Conservation (phyloP, 1,140 invertebrate species). For the Drosophila burlai region DNA sequence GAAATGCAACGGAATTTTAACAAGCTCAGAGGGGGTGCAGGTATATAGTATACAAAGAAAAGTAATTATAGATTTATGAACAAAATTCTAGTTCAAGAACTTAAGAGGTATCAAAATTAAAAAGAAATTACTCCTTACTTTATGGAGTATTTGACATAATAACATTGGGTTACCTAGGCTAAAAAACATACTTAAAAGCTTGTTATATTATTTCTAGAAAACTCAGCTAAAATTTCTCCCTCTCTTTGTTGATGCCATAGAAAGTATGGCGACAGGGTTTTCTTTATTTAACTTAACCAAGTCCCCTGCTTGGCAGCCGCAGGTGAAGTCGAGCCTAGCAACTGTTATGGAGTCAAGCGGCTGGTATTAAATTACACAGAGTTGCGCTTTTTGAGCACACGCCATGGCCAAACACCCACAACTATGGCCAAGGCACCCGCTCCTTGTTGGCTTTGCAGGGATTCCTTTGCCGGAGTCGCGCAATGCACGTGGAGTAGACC, state of each 20-base stretch:
- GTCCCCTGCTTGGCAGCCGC: constrained; percentile 14
- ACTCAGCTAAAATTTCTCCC: neutral
- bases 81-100: no score
- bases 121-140: neutral
- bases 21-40: constrained; percentile 10
- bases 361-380: constrained; percentile 65
- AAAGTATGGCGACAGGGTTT: constrained; percentile 53
- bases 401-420: constrained; percentile 45
- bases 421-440: constrained; percentile 5
- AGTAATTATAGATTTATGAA: neutral
- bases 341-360: constrained; percentile 46
- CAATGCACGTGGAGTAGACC: constrained; percentile 30
- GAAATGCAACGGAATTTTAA: constrained; percentile 20
- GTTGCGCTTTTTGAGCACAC: constrained; percentile 59
- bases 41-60: no score
- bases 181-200: neutral
- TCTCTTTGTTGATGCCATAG: constrained; percentile 49
- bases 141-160: neutral
- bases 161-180: neutral
- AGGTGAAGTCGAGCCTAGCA: constrained; percentile 18
- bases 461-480: constrained; percentile 40
- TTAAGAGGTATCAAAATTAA: neutral
- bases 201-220: neutral
- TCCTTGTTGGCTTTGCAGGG: constrained; percentile 58
- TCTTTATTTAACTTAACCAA: constrained; percentile 51